A percentile compares a stretch with the other conserved stretches of the same genome.
Conservation (phyloP, 1,140 invertebrate species). For the Sinonovacula constricta region DNA sequence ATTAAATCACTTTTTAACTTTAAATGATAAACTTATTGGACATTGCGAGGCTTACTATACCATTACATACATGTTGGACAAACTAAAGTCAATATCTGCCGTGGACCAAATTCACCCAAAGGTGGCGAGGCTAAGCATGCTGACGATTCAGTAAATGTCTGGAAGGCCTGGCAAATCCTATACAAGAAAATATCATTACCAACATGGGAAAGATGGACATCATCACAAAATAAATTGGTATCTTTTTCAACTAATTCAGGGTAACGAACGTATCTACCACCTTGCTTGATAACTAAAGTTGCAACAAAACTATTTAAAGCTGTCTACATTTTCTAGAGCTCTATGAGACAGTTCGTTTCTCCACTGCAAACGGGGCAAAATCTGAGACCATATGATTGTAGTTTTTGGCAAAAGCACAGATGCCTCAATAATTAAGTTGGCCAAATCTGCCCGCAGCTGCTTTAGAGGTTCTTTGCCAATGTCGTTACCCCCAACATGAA, state of each 20-base stretch:
- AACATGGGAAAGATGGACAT: not conserved
- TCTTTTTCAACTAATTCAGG: not conserved
- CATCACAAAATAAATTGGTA: not conserved
- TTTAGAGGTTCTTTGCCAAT: not conserved
- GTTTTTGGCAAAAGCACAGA: not conserved
- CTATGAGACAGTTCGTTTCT: too few relatives aligned
- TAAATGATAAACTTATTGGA: too few relatives aligned
- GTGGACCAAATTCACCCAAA: not conserved
- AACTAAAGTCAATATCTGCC: not conserved
- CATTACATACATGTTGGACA: not conserved
- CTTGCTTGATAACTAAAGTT: too few relatives aligned
- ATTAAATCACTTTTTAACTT: too few relatives aligned
- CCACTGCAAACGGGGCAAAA: too few relatives aligned
- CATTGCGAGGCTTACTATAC: not conserved
- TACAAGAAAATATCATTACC: not conserved
- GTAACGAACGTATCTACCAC: not conserved
- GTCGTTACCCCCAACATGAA: not conserved
- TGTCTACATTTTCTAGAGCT: too few relatives aligned
- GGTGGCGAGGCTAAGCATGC: not conserved
- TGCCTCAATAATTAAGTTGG: not conserved
- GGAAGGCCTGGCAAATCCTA: not conserved
- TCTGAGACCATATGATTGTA: not conserved
- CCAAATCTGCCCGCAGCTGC: not conserved
- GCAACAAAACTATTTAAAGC: too few relatives aligned
- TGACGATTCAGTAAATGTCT: not conserved